These are phyloP conservation scores for Drosophila paulistorum DNA, from an alignment of 1,140 invertebrate genomes.

Conservation along the genomic window DNA sequence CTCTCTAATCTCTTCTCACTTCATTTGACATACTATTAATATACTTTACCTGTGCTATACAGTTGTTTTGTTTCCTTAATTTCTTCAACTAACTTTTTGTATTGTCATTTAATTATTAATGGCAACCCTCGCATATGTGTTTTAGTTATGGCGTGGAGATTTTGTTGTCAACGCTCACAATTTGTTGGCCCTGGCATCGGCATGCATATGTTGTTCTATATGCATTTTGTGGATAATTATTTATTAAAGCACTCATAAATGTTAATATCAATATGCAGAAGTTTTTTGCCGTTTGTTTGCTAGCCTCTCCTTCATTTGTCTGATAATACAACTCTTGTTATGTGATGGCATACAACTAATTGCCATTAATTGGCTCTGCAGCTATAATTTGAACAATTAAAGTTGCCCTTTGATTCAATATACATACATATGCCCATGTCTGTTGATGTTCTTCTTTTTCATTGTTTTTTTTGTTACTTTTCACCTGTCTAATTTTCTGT, in stretches of 20 bases:
- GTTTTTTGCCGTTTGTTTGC: constrained; percentile 29
- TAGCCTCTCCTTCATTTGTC: constrained; percentile 2
- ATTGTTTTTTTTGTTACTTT: constrained; percentile 30
- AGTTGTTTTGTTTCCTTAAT: no score
- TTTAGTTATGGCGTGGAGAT: constrained; percentile 2
- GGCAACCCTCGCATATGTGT: background rate
- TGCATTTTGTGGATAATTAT: constrained; percentile 48
- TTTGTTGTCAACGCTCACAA: constrained; percentile 11
- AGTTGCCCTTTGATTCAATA: background rate
- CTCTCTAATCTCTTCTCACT: no score
- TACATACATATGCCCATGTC: background rate
- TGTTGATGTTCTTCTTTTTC: constrained; percentile 56
- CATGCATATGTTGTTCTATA: background rate
- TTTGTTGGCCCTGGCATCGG: constrained; percentile 7
- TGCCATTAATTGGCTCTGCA: constrained; percentile 13
- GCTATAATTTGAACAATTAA: constrained; percentile 7
- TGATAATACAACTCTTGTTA: constrained; percentile 7
- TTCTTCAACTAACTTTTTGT: no score
- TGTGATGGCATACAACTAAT: constrained; percentile 12
- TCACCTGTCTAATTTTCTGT: background rate
- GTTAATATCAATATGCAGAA: constrained; percentile 62
- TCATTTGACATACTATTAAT: no score
- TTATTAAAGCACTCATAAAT: constrained; percentile 79
- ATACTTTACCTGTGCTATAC: no score
- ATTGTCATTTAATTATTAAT: no score